Evolutionary conservation across 2,888 invertebrate species (phyloP).

Genomic region (Falcaria lacertinaria): DNA sequence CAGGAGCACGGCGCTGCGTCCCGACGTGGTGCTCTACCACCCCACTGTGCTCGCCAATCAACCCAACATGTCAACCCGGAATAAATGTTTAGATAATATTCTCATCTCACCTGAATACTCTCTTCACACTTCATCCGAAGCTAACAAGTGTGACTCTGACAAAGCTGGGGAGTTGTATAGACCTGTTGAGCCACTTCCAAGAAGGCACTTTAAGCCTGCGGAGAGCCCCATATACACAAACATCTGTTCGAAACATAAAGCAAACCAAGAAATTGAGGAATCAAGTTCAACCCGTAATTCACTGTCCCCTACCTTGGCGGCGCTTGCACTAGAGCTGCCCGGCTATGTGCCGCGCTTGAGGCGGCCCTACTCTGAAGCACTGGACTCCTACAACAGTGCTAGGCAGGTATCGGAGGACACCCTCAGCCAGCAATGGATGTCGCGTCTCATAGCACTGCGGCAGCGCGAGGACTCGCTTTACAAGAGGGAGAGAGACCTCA

Average conservation of each 20-base stretch:
- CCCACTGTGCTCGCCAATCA: slow-evolving; percentile 66
- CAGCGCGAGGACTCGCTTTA: slow-evolving; percentile 74
- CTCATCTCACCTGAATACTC: slow-evolving; percentile 36
- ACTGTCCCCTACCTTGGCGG: slow-evolving; percentile 67
- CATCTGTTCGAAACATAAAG: slow-evolving; percentile 40
- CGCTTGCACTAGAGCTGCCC: slow-evolving; percentile 68
- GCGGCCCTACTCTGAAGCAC: slow-evolving; percentile 44
- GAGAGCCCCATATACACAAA: slow-evolving; percentile 66
- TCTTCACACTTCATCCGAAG: slow-evolving; percentile 32
- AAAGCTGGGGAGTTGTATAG: slow-evolving; percentile 58
- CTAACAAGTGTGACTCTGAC: slow-evolving; percentile 69
- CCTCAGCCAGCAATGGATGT: slow-evolving; percentile 78
- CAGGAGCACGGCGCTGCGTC: slow-evolving; percentile 44
- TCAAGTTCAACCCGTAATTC: slow-evolving; percentile 29
- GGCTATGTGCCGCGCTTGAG: slow-evolving; percentile 68
- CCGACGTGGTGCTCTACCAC: slow-evolving; percentile 67
- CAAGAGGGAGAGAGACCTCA: slow-evolving; percentile 68
- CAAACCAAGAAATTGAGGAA: slow-evolving; percentile 25
- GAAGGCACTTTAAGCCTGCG: slow-evolving; percentile 35
- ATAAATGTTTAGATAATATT: slow-evolving; percentile 43
- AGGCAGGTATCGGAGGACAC: slow-evolving; percentile 76
- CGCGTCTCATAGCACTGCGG: slow-evolving; percentile 71
- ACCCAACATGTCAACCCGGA: slow-evolving; percentile 38
- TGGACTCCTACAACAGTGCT: slow-evolving; percentile 52
- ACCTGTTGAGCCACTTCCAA: slow-evolving; percentile 50